A percentile compares a stretch with the other conserved stretches of the same genome.
These are phyloP conservation scores for Agrotis exclamationis DNA, from an alignment of 2,888 invertebrate genomes.

Conservation along the genomic window DNA sequence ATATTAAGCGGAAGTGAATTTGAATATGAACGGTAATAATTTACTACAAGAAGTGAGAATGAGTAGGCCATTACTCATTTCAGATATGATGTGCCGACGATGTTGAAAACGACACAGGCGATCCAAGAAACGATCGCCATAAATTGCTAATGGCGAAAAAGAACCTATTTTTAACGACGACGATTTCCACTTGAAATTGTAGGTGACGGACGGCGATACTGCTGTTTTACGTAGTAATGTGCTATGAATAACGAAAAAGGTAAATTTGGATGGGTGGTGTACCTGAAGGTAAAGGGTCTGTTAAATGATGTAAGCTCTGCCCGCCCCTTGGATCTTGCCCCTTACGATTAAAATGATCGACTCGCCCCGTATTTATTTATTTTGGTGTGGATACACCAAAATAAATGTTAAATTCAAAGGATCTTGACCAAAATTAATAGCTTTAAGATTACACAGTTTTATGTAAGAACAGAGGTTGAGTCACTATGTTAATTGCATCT, in stretches of 20 bases:
- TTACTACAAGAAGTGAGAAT: constrained; percentile 39
- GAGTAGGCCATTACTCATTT: constrained; percentile 43
- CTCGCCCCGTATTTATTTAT: too few species aligned
- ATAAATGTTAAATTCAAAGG: background rate
- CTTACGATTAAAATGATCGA: too few species aligned
- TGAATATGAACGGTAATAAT: constrained; percentile 38
- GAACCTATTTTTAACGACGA: constrained; percentile 12
- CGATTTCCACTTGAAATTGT: constrained; percentile 4
- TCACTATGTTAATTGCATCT: constrained; percentile 16
- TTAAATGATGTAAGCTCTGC: too few species aligned
- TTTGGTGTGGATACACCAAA: too few species aligned
- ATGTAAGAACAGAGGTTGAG: constrained; percentile 5
- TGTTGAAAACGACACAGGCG: background rate
- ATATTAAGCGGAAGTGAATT: constrained; percentile 43
- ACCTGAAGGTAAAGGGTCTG: background rate
- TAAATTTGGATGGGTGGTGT: background rate
- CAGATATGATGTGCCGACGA: constrained; percentile 19
- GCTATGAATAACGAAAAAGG: constrained; percentile 1
- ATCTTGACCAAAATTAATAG: constrained; percentile 18
- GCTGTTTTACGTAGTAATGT: constrained; percentile 16
- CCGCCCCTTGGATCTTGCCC: too few species aligned
- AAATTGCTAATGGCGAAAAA: background rate
- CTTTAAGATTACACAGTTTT: background rate
- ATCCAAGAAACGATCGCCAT: constrained; percentile 16
- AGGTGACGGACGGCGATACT: background rate